phyloP scores from a whole-genome alignment of 1,140 invertebrate species.

The Meloidogyne chitwoodi region DNA sequence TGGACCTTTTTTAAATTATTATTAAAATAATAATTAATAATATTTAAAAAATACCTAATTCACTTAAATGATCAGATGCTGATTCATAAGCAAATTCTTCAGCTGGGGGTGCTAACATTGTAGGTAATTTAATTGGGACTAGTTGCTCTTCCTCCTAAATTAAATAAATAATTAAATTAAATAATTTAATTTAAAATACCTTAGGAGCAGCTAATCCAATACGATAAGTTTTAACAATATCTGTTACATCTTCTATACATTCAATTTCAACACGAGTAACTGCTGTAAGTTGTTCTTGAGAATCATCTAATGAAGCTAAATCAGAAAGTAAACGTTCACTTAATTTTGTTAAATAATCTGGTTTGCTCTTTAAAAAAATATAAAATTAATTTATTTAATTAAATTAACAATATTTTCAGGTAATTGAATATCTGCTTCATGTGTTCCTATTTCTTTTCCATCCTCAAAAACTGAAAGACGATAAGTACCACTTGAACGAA shows the following conservation, averaged over 20 bases:
- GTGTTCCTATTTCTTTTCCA: slow-evolving; percentile 43
- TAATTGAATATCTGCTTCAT: slow-evolving; percentile 43
- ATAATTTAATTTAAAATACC: slow-evolving; percentile 15
- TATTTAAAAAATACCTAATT: not conserved
- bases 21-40: not conserved
- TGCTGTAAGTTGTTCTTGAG: slow-evolving; percentile 35
- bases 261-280: slow-evolving; percentile 45
- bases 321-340: slow-evolving; percentile 42
- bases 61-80: slow-evolving; percentile 36
- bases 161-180: not conserved
- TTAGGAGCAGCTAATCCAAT: slow-evolving; percentile 40
- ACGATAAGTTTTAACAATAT: slow-evolving; percentile 47
- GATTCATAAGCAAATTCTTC: slow-evolving; percentile 40
- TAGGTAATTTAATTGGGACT: not conserved
- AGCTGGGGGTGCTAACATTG: slow-evolving; percentile 10
- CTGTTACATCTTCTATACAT: slow-evolving; percentile 46
- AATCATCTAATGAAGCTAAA: slow-evolving; percentile 37
- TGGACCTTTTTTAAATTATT: not conserved
- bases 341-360: slow-evolving; percentile 46
- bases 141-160: not conserved
- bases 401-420: slow-evolving; percentile 45
- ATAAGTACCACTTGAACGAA: slow-evolving; percentile 38
- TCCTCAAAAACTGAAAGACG: slow-evolving; percentile 43
- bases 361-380: slow-evolving; percentile 32
- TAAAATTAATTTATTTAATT: not conserved